Evolutionary conservation across 2,113 vertebrate genomes (phyloP), one percentile per base, ranked within the genome.

Genomic region (Triplophysa dalaica): DNA sequence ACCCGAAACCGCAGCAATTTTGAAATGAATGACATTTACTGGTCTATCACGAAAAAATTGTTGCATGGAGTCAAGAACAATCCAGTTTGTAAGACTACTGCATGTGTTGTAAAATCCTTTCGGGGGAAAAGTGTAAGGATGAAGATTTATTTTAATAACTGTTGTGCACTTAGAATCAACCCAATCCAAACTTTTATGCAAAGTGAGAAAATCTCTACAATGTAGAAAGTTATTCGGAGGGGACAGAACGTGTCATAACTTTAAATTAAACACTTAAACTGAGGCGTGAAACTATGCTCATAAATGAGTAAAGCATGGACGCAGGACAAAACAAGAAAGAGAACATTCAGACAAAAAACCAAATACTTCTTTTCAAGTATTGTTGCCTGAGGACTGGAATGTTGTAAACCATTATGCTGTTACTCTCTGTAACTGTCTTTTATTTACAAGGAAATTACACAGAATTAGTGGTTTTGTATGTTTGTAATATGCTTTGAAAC

Each of bases 1-100:
- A 76, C 74, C 74, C 65, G 61, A 76, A 76, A 76, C 43, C 17
- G 10, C 43, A 65, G 43, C 4, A 77, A 14, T 66, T 65, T 45
- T 77, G 54, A 29, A 19, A 62, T 45, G 19, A 63, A 48, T 63
- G 17, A 62, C 73, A 75, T 63, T 75, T 54, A 41, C 14, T 50
- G 43, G 17, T 38, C n/a, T 77, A 19, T 21, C 22, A 19, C 14
- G 2, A 24, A 17, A 29, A 17, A 63, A 29, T 50, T 0, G 11
- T 3, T 48, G 38, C 10, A 50, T 3, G 4, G 16, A 33, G 48
- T 13, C 29, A 24, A 74, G n/a, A 38, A n/a, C 26, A 72, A 56
- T 13, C 10, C n/a, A 38, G 24, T 33, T 58, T 60, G n/a, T 24
- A 43, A 13, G 7, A 16, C n/a, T 58, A 21, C 29, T 21, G 9